phyloP scores from a whole-genome alignment of 2,888 invertebrate species.

The Hirtodrosophila cameraria region DNA sequence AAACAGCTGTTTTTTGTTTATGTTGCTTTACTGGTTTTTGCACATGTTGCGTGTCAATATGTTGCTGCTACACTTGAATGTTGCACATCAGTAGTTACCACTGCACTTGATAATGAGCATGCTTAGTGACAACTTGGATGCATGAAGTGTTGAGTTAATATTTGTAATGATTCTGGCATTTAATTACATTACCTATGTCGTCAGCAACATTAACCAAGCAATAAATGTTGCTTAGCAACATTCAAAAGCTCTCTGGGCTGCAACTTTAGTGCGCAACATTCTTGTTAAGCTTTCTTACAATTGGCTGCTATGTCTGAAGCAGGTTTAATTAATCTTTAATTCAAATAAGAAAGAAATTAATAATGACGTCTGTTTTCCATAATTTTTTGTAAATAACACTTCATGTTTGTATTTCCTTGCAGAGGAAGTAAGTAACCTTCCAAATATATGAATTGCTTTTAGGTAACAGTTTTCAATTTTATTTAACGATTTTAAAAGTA shows the following conservation, averaged over 20 bases:
- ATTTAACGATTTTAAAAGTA: too few relatives aligned
- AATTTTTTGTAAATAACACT: too few relatives aligned
- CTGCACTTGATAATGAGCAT: slow-evolving; percentile 36
- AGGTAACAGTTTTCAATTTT: too few relatives aligned
- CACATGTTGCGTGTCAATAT: slow-evolving; percentile 52
- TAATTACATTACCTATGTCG: slow-evolving; percentile 28
- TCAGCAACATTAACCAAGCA: slow-evolving; percentile 20
- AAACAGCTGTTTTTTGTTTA: slow-evolving; percentile 80
- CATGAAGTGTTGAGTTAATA: slow-evolving; percentile 61
- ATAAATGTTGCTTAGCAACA: slow-evolving; percentile 38
- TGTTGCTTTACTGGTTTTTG: slow-evolving; percentile 67
- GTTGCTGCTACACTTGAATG: slow-evolving; percentile 53
- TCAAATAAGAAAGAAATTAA: too few relatives aligned
- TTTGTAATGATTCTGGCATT: slow-evolving; percentile 34
- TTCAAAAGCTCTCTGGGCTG: slow-evolving; percentile 45
- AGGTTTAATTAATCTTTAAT: not conserved
- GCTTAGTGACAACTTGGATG: slow-evolving; percentile 10
- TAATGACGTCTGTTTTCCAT: too few relatives aligned
- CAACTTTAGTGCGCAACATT: slow-evolving; percentile 16
- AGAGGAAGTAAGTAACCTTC: too few relatives aligned
- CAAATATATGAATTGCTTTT: too few relatives aligned
- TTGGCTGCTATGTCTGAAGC: not conserved
- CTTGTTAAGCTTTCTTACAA: slow-evolving; percentile 64
- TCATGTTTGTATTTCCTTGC: too few relatives aligned
- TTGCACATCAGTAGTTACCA: slow-evolving; percentile 29